A percentile compares a stretch with the other conserved stretches of the same genome.
Evolutionary conservation across 2,888 invertebrate genomes (phyloP).

Genomic region (Sarcophaga subvicina): DNA sequence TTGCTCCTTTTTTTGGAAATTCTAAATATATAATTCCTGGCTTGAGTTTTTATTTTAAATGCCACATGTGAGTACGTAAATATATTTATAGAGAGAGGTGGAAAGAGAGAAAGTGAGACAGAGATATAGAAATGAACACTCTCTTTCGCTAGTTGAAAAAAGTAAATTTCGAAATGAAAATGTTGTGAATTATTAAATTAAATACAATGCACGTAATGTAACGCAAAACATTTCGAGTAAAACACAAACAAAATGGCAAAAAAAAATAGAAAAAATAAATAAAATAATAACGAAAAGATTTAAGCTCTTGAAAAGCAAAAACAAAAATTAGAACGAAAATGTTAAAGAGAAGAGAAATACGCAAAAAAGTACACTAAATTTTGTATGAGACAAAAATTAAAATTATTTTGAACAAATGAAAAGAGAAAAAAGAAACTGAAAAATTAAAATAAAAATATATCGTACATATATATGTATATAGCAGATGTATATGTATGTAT

Average conservation of each 20-base stretch:
- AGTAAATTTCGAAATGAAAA: conserved; percentile 35
- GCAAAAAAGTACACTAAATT: conserved; percentile 27
- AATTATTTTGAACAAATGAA: conserved; percentile 48
- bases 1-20: not conserved
- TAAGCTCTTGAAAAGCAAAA: conserved; percentile 6
- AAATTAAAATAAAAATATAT: too few relatives aligned
- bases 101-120: too few relatives aligned
- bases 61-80: not conserved
- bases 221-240: conserved; percentile 25
- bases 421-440: not conserved
- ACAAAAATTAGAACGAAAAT: conserved; percentile 54
- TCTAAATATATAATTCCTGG: not conserved
- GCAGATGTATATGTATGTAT: too few relatives aligned
- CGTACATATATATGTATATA: too few relatives aligned
- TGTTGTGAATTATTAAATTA: conserved; percentile 45
- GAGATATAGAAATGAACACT: not conserved
- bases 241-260: conserved; percentile 40
- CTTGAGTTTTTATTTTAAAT: too few relatives aligned
- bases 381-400: conserved; percentile 55
- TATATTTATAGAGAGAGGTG: not conserved
- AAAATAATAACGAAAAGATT: not conserved
- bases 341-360: conserved; percentile 35
- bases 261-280: not conserved
- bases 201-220: conserved; percentile 25
- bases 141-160: not conserved